A percentile compares a stretch with the other conserved stretches of the same genome.
phyloP scores from a whole-genome alignment of 2,113 vertebrate genomes.

The Cavia porcellus region DNA sequence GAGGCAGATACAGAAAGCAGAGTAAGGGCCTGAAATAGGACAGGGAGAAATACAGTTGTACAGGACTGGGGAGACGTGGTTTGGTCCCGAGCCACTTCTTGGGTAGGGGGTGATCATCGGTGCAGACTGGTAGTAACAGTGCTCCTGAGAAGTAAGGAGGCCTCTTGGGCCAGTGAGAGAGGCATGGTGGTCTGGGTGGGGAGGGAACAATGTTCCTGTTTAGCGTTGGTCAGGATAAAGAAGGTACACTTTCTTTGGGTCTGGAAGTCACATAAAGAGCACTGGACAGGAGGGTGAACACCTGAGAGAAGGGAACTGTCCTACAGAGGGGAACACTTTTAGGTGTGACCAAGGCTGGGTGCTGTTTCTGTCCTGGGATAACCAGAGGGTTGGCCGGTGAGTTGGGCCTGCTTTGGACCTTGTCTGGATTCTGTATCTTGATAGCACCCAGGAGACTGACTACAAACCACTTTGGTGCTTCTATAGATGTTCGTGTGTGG shows the following conservation, averaged over 20 bases:
- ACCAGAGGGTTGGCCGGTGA: neutral
- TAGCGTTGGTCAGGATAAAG: neutral
- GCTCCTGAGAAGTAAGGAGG: neutral
- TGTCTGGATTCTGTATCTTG: neutral
- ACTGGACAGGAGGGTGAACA: neutral
- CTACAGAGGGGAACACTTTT: neutral
- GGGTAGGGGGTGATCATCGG: neutral
- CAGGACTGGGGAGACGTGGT: neutral
- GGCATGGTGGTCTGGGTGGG: neutral
- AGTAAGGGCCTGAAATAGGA: constrained; percentile 34
- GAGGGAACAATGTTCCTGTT: neutral
- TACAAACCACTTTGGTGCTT: too few species aligned
- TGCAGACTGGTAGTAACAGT: neutral
- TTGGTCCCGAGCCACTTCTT: neutral
- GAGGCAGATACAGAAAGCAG: constrained; percentile 12
- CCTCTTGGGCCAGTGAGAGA: neutral
- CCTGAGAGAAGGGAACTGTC: neutral
- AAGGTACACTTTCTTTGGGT: neutral
- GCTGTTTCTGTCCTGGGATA: neutral
- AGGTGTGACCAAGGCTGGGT: neutral
- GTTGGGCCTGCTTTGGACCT: neutral
- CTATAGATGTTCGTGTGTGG: too few species aligned
- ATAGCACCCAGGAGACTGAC: too few species aligned
- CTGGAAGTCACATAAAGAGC: neutral
- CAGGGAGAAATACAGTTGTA: neutral